Base-by-base conservation (phyloP, 2,888 invertebrate species). In the Habroteleia sp. region DNA sequence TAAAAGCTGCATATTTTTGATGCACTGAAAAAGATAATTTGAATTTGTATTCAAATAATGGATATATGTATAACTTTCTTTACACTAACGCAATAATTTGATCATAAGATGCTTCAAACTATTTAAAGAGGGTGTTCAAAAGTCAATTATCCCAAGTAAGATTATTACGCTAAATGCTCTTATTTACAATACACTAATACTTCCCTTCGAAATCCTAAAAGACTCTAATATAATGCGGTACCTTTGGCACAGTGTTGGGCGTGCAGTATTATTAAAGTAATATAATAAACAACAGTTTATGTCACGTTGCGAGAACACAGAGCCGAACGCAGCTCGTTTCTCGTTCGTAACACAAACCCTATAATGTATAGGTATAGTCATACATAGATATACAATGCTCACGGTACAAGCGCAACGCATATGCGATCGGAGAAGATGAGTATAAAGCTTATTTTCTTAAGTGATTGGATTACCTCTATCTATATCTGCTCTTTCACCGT, bases 261-360 rank as follows among this genome's bases (percentile, higher is more conserved):
- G 60, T 14, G 46, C 44, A 42, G 76, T 72, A 65, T 76, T 79
- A 80, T 81, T 77, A 79, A 80, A 81, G 80, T 80, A 80, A 80
- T 79, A 79, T 76, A 79, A 82, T 81, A 81, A 81, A 81, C 78
- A 78, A 81, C 78, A 76, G 79, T 80, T 82, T 81, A 81, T 76
- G 77, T 78, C 74, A 80, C 77, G 80, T 80, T 79, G 77, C 71
- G 52, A 75, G 71, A 72, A 71, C 72, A 46, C 68, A 73, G 58
- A 68, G 52, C 54, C 35, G 65, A 73, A 63, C 58, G 44, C 44
- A 27, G 73, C 66, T 54, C 76, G 58, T 69, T 58, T 63, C 48
- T 56, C 54, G 65, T 63, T 50, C 35, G 29, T 31, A 44, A 66
- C 37, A 48, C 46, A 29, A 56, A 31, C 37, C 27, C 16, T 48